Conservation (phyloP, 2,888 invertebrate species). For the Nemoura dubitans region DNA sequence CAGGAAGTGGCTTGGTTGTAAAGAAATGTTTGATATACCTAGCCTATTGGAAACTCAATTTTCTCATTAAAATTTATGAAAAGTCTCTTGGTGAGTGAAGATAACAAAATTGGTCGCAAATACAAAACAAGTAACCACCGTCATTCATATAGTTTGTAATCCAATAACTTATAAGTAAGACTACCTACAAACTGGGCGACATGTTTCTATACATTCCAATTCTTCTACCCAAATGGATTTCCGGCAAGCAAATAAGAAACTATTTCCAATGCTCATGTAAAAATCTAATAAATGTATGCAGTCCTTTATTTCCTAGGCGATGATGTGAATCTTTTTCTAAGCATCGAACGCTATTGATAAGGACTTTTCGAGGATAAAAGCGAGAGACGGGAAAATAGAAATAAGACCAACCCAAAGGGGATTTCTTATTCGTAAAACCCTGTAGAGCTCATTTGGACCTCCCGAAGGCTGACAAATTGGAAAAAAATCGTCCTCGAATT, state of each 20-base stretch:
- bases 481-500: slow-evolving; percentile 50
- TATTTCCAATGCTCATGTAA: too few species aligned
- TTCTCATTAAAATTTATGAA: not conserved
- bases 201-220: too few species aligned
- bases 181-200: too few species aligned
- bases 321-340: slow-evolving; percentile 15
- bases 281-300: not conserved
- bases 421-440: slow-evolving; percentile 46
- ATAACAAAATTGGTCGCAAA: not conserved
- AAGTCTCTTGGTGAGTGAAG: not conserved
- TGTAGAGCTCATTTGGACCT: slow-evolving; percentile 50
- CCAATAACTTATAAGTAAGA: too few species aligned
- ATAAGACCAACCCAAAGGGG: slow-evolving; percentile 40
- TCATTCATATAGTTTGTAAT: too few species aligned
- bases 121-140: too few species aligned
- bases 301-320: not conserved
- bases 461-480: slow-evolving; percentile 49
- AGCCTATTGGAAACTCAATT: not conserved
- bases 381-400: not conserved
- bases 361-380: not conserved
- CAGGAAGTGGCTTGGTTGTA: not conserved
- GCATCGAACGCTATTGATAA: slow-evolving; percentile 7
- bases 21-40: not conserved
- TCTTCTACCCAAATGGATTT: too few species aligned
- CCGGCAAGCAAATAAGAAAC: too few species aligned